Evolutionary conservation across 92 coral and sea anemone species (phyloP).

Genomic region (Palythoa grandiflora): DNA sequence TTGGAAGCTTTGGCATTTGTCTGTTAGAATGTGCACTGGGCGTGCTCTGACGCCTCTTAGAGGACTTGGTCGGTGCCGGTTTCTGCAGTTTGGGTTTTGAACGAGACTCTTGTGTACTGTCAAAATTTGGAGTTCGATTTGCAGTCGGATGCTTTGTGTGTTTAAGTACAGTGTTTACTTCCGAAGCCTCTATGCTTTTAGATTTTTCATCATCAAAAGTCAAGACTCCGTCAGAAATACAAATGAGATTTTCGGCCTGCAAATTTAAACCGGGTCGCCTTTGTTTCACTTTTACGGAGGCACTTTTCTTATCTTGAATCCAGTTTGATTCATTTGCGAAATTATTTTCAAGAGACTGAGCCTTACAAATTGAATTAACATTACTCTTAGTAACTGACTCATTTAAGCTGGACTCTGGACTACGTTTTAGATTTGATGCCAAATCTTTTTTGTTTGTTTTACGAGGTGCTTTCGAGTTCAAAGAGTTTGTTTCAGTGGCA

Average conservation of each 20-base stretch:
- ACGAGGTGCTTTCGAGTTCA: slow-evolving; percentile 14
- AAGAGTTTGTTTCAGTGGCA: slow-evolving; percentile 22
- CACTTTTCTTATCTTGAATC: neutral
- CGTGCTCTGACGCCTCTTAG: slow-evolving; percentile 25
- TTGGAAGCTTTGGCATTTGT: neutral
- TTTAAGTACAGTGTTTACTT: neutral
- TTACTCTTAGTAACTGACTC: neutral
- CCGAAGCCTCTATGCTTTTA: neutral
- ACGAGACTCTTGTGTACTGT: neutral
- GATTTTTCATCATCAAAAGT: neutral
- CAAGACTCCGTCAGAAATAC: neutral
- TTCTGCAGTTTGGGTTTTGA: slow-evolving; percentile 5
- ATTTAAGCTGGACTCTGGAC: neutral
- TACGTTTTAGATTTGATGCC: neutral
- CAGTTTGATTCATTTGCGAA: neutral
- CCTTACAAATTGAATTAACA: neutral
- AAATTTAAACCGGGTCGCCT: slow-evolving; percentile 12
- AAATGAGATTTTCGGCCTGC: neutral
- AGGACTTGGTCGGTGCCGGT: neutral
- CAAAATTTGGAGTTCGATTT: neutral
- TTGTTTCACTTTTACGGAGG: neutral
- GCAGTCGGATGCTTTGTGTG: neutral
- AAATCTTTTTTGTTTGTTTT: slow-evolving; percentile 11
- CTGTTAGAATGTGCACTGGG: neutral
- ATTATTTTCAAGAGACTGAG: neutral